Percentiles rank a stretch among this genome's conserved stretches.
Evolutionary conservation across 2,888 invertebrate genomes (phyloP).

Genomic region (Pseudanteris insignis): DNA sequence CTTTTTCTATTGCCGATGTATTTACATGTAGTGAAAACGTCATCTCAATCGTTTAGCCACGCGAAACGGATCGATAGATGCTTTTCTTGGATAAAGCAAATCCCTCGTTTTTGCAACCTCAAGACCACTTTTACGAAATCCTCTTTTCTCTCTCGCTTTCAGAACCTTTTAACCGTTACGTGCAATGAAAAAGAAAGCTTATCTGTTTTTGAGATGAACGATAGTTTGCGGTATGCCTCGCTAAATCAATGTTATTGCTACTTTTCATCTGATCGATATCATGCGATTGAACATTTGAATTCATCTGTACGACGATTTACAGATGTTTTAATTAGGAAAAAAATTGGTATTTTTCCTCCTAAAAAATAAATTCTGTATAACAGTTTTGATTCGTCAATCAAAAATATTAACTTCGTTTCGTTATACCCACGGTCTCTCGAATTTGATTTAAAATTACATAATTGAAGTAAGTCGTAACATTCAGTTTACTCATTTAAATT

Average conservation of each 20-base stretch:
- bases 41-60: conserved; percentile 23
- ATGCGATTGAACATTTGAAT: too few species aligned
- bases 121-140: conserved; percentile 42
- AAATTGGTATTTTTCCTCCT: too few species aligned
- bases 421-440: too few species aligned
- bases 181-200: conserved; percentile 40
- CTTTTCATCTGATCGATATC: too few species aligned
- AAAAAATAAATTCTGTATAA: too few species aligned
- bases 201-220: conserved; percentile 39
- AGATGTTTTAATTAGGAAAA: too few species aligned
- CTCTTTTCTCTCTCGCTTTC: conserved; percentile 38
- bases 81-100: conserved; percentile 42
- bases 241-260: conserved; percentile 26
- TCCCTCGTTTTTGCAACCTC: conserved; percentile 39
- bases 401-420: too few species aligned
- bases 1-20: conserved; percentile 9
- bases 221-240: conserved; percentile 29
- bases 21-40: conserved; percentile 35
- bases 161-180: conserved; percentile 39
- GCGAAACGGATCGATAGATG: conserved; percentile 34
- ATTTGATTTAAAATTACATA: too few species aligned
- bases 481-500: too few species aligned
- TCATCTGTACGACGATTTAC: too few species aligned
- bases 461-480: too few species aligned
- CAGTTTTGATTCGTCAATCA: too few species aligned